phyloP scores from a whole-genome alignment of 64 coral and sea anemone species.

The Trachythela sp. region DNA sequence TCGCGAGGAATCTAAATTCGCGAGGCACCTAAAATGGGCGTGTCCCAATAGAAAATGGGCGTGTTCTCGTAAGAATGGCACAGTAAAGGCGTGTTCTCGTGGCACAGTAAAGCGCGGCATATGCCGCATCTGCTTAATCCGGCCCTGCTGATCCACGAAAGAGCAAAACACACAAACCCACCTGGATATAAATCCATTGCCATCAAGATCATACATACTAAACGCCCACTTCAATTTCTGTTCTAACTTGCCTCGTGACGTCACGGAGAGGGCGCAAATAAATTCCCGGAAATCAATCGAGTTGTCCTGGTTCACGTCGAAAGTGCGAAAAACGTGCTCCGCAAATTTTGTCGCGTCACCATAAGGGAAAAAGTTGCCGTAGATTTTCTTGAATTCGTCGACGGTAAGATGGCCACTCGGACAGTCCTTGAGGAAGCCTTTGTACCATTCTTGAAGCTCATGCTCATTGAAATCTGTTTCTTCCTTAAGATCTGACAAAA shows the following conservation, averaged over 20 bases:
- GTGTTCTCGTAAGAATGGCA: no score
- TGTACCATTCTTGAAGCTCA: conserved; percentile 13
- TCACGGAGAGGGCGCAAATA: conserved; percentile 11
- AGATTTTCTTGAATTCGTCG: conserved; percentile 18
- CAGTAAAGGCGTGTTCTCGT: no score
- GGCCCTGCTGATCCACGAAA: no score
- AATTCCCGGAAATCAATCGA: conserved; percentile 14
- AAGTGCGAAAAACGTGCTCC: conserved; percentile 14
- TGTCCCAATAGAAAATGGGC: no score
- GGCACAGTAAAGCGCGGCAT: no score
- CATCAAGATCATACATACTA: conserved; percentile 2
- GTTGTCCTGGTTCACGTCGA: neutral
- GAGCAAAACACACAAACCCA: no score
- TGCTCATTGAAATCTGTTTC: neutral
- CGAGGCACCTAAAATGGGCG: no score
- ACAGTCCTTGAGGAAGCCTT: conserved; percentile 11
- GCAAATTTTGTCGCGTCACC: conserved; percentile 21
- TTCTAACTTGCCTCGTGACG: conserved; percentile 2
- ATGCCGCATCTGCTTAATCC: no score
- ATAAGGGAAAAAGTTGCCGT: conserved; percentile 8
- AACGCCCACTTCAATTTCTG: conserved; percentile 21
- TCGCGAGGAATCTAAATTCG: no score
- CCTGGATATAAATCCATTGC: conserved; percentile 13
- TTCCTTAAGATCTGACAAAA: neutral
- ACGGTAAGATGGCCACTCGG: neutral